Conservation (phyloP, 2,797 vertebrate species). For the Sebastes iracundus region DNA sequence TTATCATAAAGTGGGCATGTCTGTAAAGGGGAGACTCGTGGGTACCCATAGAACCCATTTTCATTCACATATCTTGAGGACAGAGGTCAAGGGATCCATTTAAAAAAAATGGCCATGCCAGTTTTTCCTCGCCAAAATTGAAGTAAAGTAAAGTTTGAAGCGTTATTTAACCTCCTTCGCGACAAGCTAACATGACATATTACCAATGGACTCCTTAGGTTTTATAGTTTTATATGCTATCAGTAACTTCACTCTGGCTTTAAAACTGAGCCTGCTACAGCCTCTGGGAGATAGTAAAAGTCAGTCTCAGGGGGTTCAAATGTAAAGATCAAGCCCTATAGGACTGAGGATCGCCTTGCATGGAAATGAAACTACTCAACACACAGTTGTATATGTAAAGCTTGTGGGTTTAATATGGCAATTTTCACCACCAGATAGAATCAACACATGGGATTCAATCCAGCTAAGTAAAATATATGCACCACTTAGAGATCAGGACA, state of each 20-base stretch:
- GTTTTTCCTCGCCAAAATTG: too few relatives aligned
- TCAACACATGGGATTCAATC: constrained; percentile 67
- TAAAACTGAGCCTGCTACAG: too few relatives aligned
- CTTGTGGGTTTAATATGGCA: constrained; percentile 76
- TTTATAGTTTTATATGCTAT: too few relatives aligned
- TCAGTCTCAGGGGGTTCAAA: neutral
- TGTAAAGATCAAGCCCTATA: neutral
- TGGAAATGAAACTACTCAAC: constrained; percentile 12
- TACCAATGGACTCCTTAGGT: too few relatives aligned
- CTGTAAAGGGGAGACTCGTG: accelerated
- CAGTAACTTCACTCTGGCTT: too few relatives aligned
- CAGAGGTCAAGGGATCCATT: too few relatives aligned
- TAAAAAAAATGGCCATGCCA: accelerated
- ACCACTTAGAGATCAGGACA: constrained; percentile 67
- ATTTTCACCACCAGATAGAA: constrained; percentile 71
- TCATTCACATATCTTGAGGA: too few relatives aligned
- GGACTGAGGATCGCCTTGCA: neutral
- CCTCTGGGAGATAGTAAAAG: too few relatives aligned
- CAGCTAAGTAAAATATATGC: constrained; percentile 56
- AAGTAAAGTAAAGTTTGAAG: too few relatives aligned
- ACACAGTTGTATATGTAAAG: constrained; percentile 59
- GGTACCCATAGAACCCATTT: too few relatives aligned
- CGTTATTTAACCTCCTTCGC: too few relatives aligned
- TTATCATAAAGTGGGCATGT: accelerated
- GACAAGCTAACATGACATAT: too few relatives aligned